phyloP scores from a whole-genome alignment of 2,113 vertebrate species.

The Mesembrinibis cayennensis region DNA sequence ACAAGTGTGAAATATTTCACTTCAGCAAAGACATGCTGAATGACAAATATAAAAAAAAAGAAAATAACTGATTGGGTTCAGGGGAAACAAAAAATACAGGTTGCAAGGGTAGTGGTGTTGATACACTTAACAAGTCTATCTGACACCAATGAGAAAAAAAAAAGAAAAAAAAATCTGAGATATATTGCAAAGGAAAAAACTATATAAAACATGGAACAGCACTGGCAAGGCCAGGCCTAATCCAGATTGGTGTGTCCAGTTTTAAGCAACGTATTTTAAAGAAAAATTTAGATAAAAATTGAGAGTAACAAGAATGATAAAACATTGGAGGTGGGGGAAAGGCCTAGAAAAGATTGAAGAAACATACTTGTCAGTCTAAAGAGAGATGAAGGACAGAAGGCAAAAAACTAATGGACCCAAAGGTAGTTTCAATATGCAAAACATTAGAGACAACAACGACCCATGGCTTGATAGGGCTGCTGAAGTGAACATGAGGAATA shows the following conservation, averaged over 20 bases:
- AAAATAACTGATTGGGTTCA: neutral
- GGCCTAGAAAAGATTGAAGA: neutral
- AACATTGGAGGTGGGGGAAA: rapidly evolving
- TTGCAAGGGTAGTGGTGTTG: neutral
- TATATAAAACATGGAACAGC: neutral
- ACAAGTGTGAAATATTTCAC: neutral
- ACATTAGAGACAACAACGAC: neutral
- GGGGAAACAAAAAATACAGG: neutral
- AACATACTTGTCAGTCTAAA: neutral
- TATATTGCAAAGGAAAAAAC: neutral
- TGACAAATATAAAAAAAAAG: neutral
- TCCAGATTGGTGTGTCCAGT: neutral
- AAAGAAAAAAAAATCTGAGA: neutral
- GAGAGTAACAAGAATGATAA: neutral
- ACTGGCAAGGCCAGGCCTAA: neutral
- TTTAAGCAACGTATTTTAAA: neutral
- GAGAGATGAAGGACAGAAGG: neutral
- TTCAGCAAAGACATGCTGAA: neutral
- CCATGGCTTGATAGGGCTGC: neutral
- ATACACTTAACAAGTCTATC: neutral
- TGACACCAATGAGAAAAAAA: neutral
- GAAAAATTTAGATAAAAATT: neutral
- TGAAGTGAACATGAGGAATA: neutral
- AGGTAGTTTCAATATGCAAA: neutral
- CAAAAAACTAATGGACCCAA: neutral